These are phyloP conservation scores for Arothron firmamentum DNA, from an alignment of 2,113 vertebrate species.

Conservation along the genomic window DNA sequence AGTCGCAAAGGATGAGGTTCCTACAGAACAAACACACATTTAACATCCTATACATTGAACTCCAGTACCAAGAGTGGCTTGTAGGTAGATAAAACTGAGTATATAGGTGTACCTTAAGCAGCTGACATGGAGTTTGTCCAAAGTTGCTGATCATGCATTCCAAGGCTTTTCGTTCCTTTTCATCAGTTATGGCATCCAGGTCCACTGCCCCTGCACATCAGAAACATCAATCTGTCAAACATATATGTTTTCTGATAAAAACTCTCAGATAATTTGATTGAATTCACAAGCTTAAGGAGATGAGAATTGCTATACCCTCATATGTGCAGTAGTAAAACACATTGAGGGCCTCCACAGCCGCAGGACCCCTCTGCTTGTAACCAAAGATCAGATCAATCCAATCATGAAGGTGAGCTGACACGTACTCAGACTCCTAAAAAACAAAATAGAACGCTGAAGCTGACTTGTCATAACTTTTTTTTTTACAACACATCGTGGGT, in stretches of 20 bases:
- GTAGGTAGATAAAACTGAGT: not conserved
- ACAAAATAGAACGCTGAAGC: too few relatives aligned
- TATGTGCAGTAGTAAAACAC: slow-evolving; percentile 98
- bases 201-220: slow-evolving; percentile 86
- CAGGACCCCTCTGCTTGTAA: slow-evolving; percentile 91
- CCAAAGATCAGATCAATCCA: slow-evolving; percentile 99
- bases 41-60: not conserved
- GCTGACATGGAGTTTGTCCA: slow-evolving; percentile 94
- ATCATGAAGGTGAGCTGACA: slow-evolving; percentile 94
- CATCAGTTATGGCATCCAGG: slow-evolving; percentile 92
- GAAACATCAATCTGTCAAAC: not conserved
- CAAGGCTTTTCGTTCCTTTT: slow-evolving; percentile 94
- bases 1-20: slow-evolving; percentile 92
- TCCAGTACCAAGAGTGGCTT: not conserved
- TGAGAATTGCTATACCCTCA: slow-evolving; percentile 54
- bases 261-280: too few relatives aligned
- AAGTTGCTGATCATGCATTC: slow-evolving; percentile 99
- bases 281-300: too few relatives aligned
- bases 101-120: slow-evolving; percentile 82
- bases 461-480: too few relatives aligned
- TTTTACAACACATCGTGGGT: too few relatives aligned
- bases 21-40: slow-evolving; percentile 59
- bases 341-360: slow-evolving; percentile 91
- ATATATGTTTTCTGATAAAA: too few relatives aligned
- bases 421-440: slow-evolving; percentile 88